Conservation (phyloP, 2,113 vertebrate species). For the Megaceryle maxima region DNA sequence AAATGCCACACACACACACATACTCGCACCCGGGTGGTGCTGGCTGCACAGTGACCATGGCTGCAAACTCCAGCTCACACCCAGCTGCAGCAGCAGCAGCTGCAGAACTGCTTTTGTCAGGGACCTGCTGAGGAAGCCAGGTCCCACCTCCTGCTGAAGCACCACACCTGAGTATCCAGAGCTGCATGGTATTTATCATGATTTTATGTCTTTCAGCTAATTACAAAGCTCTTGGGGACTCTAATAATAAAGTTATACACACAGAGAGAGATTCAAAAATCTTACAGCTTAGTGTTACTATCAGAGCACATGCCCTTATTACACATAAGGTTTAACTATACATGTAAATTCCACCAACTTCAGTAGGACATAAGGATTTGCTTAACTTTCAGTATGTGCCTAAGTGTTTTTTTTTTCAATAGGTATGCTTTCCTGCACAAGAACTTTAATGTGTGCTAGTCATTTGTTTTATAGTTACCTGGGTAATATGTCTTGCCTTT, state of each 20-base stretch:
- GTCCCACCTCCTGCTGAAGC: background rate
- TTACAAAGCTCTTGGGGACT: background rate
- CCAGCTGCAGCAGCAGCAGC: background rate
- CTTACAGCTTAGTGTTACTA: background rate
- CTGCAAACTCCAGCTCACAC: background rate
- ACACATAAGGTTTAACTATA: background rate
- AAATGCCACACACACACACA: fast-evolving
- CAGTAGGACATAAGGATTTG: background rate
- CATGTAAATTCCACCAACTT: background rate
- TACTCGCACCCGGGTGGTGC: background rate
- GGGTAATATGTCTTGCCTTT: background rate
- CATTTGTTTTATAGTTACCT: background rate
- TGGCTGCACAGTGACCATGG: background rate
- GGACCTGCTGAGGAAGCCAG: background rate
- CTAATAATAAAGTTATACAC: background rate
- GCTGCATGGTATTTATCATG: background rate
- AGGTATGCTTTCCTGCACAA: background rate
- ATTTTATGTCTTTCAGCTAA: background rate
- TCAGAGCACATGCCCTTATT: background rate
- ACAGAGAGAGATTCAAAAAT: background rate
- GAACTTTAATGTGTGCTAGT: background rate
- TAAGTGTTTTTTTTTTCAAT: background rate
- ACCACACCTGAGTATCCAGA: background rate
- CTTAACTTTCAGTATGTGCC: background rate
- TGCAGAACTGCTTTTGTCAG: background rate